Conservation (phyloP, 2,113 vertebrate genomes). For the Gymnocephalus cernua region DNA sequence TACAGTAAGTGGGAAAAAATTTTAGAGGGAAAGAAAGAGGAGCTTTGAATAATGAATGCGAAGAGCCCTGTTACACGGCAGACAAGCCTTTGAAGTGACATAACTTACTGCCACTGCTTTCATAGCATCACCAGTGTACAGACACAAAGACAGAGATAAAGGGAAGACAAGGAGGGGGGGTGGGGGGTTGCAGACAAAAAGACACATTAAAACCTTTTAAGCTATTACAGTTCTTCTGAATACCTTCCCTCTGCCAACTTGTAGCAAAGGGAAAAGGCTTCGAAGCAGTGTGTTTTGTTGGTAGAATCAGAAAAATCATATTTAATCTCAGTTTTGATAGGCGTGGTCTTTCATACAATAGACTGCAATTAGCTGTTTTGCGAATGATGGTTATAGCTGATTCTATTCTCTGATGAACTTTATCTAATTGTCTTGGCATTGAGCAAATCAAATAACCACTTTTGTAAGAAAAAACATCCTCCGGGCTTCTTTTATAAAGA, state of each 20-base stretch:
- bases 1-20: slow-evolving; percentile 78
- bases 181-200: slow-evolving; percentile 32
- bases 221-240: slow-evolving; percentile 30
- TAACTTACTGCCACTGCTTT: slow-evolving; percentile 76
- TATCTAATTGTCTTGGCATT: slow-evolving; percentile 40
- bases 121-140: slow-evolving; percentile 63
- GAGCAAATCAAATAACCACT: slow-evolving; percentile 44
- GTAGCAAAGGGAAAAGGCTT: slow-evolving; percentile 6
- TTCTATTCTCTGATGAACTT: slow-evolving; percentile 49
- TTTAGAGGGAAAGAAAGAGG: slow-evolving; percentile 76
- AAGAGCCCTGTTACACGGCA: slow-evolving; percentile 78
- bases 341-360: neutral
- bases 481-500: slow-evolving; percentile 51
- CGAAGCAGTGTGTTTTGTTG: neutral
- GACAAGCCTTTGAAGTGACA: slow-evolving; percentile 83
- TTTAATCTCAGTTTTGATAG: slow-evolving; percentile 12
- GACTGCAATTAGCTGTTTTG: neutral
- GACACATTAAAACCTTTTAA: slow-evolving; percentile 45
- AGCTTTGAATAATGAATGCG: slow-evolving; percentile 82
- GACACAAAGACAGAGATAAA: slow-evolving; percentile 69
- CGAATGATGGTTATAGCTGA: neutral
- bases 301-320: slow-evolving; percentile 32
- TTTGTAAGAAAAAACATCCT: slow-evolving; percentile 36
- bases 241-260: slow-evolving; percentile 35
- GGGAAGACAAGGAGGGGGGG: slow-evolving; percentile 14